These are phyloP conservation scores for Cynoglossus semilaevis DNA, from an alignment of 2,113 vertebrate genomes.

Conservation along the genomic window DNA sequence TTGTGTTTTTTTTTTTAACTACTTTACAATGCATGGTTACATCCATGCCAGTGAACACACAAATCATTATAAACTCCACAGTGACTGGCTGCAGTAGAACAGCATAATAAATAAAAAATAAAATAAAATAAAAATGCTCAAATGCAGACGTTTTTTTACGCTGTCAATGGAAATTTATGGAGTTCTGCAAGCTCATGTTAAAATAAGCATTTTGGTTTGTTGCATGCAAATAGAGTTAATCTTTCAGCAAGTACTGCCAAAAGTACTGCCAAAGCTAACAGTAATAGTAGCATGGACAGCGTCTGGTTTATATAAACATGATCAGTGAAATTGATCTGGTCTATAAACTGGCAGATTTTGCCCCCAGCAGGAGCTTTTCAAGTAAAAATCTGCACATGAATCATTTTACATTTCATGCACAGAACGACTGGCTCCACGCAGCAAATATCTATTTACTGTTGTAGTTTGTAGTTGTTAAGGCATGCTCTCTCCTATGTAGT, in stretches of 20 bases:
- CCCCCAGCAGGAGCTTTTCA: conserved; percentile 2
- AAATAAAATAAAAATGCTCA: no score
- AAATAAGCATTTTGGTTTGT: no score
- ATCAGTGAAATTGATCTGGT: neutral
- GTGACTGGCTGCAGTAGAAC: no score
- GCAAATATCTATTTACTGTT: neutral
- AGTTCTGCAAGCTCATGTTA: no score
- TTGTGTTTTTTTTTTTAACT: no score
- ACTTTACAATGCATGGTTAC: no score
- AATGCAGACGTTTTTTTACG: no score
- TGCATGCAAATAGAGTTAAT: neutral
- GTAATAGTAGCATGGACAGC: conserved; percentile 3
- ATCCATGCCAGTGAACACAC: no score
- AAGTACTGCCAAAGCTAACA: neutral
- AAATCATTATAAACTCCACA: no score
- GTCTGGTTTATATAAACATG: conserved; percentile 4
- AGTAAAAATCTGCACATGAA: conserved; percentile 9
- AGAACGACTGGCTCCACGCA: conserved; percentile 1
- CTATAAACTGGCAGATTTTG: neutral
- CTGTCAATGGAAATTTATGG: no score
- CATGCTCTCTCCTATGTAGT: conserved; percentile 3
- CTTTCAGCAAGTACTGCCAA: neutral
- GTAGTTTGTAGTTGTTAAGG: neutral
- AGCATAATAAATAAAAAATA: no score
- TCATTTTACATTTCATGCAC: neutral